Evolutionary conservation across 2,888 invertebrate species (phyloP).

Genomic region (Cinara cedri): DNA sequence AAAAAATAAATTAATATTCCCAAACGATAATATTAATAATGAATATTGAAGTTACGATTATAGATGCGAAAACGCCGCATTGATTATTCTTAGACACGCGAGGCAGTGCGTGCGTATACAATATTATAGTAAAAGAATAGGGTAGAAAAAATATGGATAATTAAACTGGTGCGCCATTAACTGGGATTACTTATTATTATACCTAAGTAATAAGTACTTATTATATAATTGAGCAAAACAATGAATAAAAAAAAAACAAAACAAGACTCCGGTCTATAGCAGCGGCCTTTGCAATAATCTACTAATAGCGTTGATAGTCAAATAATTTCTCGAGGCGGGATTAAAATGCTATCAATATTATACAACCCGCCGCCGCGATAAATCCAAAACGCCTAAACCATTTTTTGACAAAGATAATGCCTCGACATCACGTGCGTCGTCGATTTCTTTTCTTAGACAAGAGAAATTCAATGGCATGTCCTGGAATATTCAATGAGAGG

Average conservation of each 20-base stretch:
- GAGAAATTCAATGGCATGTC: no score
- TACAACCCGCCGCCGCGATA: not conserved
- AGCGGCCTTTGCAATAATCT: no score
- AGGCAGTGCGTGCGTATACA: not conserved
- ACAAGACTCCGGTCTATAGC: no score
- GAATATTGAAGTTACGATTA: slow-evolving; percentile 1
- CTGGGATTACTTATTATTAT: not conserved
- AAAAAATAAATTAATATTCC: not conserved
- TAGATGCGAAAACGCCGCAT: not conserved
- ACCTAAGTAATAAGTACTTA: not conserved
- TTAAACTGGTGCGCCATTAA: slow-evolving; percentile 30
- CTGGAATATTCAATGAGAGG: no score
- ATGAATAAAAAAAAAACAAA: no score
- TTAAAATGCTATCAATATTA: not conserved
- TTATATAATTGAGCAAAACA: no score
- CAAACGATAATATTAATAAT: not conserved
- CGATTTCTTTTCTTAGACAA: not conserved
- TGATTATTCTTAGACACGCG: slow-evolving; percentile 13
- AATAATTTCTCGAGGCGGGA: slow-evolving; percentile 6
- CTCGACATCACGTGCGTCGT: no score
- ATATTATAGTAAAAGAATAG: not conserved
- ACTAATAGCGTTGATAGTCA: not conserved
- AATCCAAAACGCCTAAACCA: not conserved
- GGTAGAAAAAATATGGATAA: not conserved
- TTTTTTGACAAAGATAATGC: not conserved